Evolutionary conservation across 2,113 vertebrate species (phyloP).

Genomic region (Melanostigma gelatinosum): DNA sequence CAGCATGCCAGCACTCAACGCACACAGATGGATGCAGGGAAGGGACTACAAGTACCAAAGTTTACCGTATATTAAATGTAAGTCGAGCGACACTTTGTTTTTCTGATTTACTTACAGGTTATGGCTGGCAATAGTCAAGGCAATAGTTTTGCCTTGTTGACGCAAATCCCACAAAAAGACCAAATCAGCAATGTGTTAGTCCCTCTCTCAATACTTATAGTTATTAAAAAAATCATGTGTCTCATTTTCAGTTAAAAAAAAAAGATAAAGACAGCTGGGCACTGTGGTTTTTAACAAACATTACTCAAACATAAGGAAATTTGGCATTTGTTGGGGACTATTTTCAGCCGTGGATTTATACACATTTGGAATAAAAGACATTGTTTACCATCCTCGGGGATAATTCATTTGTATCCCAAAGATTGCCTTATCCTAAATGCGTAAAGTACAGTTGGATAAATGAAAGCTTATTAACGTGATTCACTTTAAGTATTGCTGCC

Average conservation of each 20-base stretch:
- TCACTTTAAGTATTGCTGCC: neutral
- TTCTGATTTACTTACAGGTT: too few species aligned
- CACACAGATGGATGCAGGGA: conserved; percentile 11
- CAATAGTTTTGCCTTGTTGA: too few species aligned
- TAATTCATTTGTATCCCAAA: neutral
- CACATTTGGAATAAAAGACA: neutral
- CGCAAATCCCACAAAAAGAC: too few species aligned
- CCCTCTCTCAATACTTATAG: too few species aligned
- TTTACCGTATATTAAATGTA: neutral
- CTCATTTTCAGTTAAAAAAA: too few species aligned
- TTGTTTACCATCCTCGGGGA: neutral
- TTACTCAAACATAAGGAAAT: neutral
- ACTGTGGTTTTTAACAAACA: neutral
- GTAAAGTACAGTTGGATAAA: neutral
- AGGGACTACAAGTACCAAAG: too few species aligned
- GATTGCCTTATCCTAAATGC: neutral
- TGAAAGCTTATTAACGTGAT: neutral
- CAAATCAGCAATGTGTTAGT: too few species aligned
- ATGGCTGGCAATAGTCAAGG: too few species aligned
- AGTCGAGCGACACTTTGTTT: too few species aligned
- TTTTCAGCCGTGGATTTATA: neutral
- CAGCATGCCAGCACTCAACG: conserved; percentile 11
- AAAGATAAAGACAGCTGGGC: too few species aligned
- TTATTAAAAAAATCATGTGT: too few species aligned
- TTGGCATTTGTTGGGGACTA: neutral